phyloP scores from a whole-genome alignment of 2,888 invertebrate genomes.

The Corythucha ciliata region DNA sequence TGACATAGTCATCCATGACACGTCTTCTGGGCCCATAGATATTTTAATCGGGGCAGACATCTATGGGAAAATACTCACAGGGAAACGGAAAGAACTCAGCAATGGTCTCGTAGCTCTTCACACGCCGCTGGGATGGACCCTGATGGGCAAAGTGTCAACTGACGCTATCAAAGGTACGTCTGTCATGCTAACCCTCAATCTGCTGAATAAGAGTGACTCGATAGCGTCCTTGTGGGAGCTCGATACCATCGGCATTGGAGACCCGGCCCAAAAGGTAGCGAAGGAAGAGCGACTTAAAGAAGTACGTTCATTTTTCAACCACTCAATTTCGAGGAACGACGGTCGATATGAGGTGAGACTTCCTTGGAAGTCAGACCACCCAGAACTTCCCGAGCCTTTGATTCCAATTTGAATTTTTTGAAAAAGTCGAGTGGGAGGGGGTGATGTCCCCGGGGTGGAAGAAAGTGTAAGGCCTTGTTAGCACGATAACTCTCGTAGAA shows the following conservation, averaged over 20 bases:
- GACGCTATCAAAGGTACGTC: too few species aligned
- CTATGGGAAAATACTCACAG: not conserved
- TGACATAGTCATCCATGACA: slow-evolving; percentile 1
- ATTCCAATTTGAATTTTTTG: too few species aligned
- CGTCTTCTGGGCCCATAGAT: not conserved
- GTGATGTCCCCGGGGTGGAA: too few species aligned
- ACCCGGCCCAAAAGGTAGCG: slow-evolving; percentile 9
- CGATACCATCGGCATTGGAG: slow-evolving; percentile 25
- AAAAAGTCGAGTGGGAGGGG: too few species aligned
- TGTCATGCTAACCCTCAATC: too few species aligned
- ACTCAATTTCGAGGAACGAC: slow-evolving; percentile 32
- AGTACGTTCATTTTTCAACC: too few species aligned
- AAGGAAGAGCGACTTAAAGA: slow-evolving; percentile 27
- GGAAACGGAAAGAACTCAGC: not conserved
- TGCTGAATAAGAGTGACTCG: too few species aligned
- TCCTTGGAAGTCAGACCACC: too few species aligned
- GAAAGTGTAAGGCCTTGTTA: too few species aligned
- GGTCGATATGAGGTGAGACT: slow-evolving; percentile 38
- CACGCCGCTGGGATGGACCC: slow-evolving; percentile 14
- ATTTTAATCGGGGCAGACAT: slow-evolving; percentile 13
- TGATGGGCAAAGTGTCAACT: slow-evolving; percentile 15
- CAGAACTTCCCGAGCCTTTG: too few species aligned
- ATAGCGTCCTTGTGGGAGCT: too few species aligned
- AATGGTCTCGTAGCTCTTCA: not conserved
- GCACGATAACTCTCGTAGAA: too few species aligned